Evolutionary conservation across 2,797 vertebrate genomes (phyloP).

Genomic region (Microcaecilia unicolor): DNA sequence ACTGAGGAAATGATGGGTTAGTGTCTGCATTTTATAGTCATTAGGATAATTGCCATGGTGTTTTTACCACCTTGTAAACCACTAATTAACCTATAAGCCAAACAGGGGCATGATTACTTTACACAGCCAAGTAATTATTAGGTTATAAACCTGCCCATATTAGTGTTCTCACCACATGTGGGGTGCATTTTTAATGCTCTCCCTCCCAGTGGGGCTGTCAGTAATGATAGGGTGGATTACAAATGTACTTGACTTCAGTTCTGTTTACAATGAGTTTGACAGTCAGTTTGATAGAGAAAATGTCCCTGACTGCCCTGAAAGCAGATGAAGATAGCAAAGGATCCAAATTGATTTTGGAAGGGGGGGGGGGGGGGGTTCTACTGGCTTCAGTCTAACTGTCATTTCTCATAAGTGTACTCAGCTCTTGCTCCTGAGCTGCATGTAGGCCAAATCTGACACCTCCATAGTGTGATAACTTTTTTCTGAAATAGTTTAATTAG

Average conservation of each 20-base stretch:
- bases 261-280: slow-evolving; percentile 32
- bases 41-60: slow-evolving; percentile 52
- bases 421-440: no score
- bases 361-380: no score
- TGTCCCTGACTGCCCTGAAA: slow-evolving; percentile 22
- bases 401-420: no score
- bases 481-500: no score
- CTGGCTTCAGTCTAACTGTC: no score
- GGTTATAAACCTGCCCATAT: slow-evolving; percentile 51
- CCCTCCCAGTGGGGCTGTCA: slow-evolving; percentile 26
- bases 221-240: slow-evolving; percentile 27
- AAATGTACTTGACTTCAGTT: slow-evolving; percentile 42
- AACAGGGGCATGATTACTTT: slow-evolving; percentile 54
- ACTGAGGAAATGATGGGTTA: slow-evolving; percentile 55
- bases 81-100: slow-evolving; percentile 54
- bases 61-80: slow-evolving; percentile 50
- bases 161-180: no score
- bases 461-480: no score
- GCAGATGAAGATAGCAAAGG: background rate
- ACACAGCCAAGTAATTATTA: slow-evolving; percentile 49
- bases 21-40: slow-evolving; percentile 51
- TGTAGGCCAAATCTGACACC: no score
- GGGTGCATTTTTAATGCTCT: slow-evolving; percentile 27
- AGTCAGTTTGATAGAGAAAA: slow-evolving; percentile 23
- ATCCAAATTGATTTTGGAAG: background rate